Conservation (phyloP, 37 sponge, comb jelly and placozoan genomes). For the Eunapius fragilis region DNA sequence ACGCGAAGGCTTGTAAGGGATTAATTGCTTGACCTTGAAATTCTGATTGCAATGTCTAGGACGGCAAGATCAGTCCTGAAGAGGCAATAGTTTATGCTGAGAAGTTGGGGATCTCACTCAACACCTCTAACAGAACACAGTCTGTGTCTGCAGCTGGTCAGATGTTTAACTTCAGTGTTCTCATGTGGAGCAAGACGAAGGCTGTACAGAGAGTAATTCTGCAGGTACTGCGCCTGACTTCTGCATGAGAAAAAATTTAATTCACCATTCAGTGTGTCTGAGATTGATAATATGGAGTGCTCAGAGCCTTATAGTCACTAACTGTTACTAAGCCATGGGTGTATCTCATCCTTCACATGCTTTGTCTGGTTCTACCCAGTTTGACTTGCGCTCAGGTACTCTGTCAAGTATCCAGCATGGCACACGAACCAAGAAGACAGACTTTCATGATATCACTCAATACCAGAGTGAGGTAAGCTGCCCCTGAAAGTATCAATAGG, state of each 20-base stretch:
- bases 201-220: conserved; percentile 79
- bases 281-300: neutral
- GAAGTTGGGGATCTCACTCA: conserved; percentile 21
- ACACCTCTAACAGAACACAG: conserved; percentile 1
- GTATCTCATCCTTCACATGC: neutral
- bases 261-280: no score
- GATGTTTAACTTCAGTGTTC: conserved; percentile 76
- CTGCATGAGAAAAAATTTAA: no score
- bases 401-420: conserved; percentile 70
- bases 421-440: conserved; percentile 52
- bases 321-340: no score
- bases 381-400: conserved; percentile 58
- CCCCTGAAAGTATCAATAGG: neutral
- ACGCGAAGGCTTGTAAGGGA: no score
- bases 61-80: conserved; percentile 52
- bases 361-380: conserved; percentile 29
- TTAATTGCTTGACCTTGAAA: neutral
- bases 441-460: conserved; percentile 45
- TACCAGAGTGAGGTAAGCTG: conserved; percentile 46
- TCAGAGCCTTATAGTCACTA: no score
- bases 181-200: conserved; percentile 62
- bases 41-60: neutral
- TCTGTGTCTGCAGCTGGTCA: conserved; percentile 30
- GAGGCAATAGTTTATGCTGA: conserved; percentile 52
- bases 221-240: conserved; percentile 46